Percentiles rank a stretch among this genome's conserved stretches.
These are phyloP conservation scores for Notospermus geniculatus DNA, from an alignment of 1,140 invertebrate species.

Conservation along the genomic window DNA sequence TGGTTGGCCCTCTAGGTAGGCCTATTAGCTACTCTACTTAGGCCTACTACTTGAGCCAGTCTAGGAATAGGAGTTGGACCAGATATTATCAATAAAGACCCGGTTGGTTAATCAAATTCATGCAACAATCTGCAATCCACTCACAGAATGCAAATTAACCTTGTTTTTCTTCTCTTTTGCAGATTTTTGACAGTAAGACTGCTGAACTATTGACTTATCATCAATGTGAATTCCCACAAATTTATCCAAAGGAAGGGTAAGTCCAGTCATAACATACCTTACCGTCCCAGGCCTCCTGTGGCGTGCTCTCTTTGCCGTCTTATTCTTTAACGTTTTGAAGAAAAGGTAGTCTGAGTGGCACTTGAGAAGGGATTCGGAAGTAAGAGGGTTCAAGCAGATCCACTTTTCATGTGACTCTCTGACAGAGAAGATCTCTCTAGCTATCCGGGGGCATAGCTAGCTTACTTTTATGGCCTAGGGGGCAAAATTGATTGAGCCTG, in stretches of 20 bases:
- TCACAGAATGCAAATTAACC: slow-evolving; percentile 5
- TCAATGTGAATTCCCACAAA: slow-evolving; percentile 77
- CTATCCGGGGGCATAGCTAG: too few species aligned
- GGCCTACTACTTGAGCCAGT: background rate
- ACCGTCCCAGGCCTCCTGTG: too few species aligned
- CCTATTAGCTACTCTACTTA: background rate
- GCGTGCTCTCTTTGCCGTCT: too few species aligned
- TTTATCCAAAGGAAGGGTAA: slow-evolving; percentile 78
- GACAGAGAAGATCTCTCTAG: too few species aligned
- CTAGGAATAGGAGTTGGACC: background rate
- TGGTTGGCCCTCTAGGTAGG: background rate
- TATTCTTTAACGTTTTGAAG: too few species aligned
- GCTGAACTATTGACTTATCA: slow-evolving; percentile 79
- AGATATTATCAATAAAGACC: background rate
- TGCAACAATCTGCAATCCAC: too few species aligned
- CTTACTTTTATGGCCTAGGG: too few species aligned
- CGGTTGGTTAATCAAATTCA: background rate
- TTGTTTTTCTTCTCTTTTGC: slow-evolving; percentile 25
- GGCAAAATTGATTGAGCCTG: too few species aligned
- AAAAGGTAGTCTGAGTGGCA: too few species aligned
- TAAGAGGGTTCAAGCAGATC: too few species aligned
- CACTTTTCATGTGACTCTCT: too few species aligned
- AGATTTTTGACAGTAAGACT: slow-evolving; percentile 83
- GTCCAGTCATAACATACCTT: slow-evolving; percentile 8
- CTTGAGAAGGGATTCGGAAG: too few species aligned